Evolutionary conservation across 2,888 invertebrate species (phyloP).

Genomic region (Ceraclea dissimilis): DNA sequence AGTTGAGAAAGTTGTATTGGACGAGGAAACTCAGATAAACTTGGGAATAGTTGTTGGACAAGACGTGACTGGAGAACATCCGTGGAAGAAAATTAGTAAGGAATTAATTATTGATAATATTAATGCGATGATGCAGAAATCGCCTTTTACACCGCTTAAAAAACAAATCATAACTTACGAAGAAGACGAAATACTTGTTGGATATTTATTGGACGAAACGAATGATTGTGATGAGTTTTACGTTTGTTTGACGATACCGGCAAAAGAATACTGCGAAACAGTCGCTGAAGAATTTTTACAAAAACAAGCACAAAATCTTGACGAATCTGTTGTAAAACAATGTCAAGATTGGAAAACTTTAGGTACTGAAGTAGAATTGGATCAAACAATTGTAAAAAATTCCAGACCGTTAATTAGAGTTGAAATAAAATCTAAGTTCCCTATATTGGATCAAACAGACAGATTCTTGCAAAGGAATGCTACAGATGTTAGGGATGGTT

Average conservation of each 20-base stretch:
- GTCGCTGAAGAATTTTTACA: slow-evolving; percentile 47
- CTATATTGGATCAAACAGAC: slow-evolving; percentile 39
- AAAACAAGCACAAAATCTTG: slow-evolving; percentile 49
- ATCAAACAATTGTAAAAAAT: slow-evolving; percentile 43
- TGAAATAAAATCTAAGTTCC: slow-evolving; percentile 59
- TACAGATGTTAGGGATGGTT: slow-evolving; percentile 58
- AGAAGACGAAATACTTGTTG: slow-evolving; percentile 49
- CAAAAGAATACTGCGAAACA: slow-evolving; percentile 47
- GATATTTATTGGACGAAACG: slow-evolving; percentile 58
- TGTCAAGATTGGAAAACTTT: slow-evolving; percentile 51
- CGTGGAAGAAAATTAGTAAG: slow-evolving; percentile 62
- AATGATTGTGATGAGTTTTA: slow-evolving; percentile 61
- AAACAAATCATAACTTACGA: slow-evolving; percentile 37
- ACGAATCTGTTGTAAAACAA: slow-evolving; percentile 51
- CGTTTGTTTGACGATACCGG: slow-evolving; percentile 52
- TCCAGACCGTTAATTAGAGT: slow-evolving; percentile 55
- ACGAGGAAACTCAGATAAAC: slow-evolving; percentile 51
- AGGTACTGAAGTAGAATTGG: slow-evolving; percentile 61
- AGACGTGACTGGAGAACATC: slow-evolving; percentile 63
- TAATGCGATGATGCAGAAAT: slow-evolving; percentile 46
- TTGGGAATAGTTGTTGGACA: slow-evolving; percentile 59
- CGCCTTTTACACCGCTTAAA: slow-evolving; percentile 39
- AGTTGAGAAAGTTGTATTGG: slow-evolving; percentile 45
- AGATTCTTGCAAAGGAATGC: slow-evolving; percentile 49
- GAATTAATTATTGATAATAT: slow-evolving; percentile 55